Evolutionary conservation across 2,797 vertebrate genomes (phyloP).

Genomic region (Prionace glauca): DNA sequence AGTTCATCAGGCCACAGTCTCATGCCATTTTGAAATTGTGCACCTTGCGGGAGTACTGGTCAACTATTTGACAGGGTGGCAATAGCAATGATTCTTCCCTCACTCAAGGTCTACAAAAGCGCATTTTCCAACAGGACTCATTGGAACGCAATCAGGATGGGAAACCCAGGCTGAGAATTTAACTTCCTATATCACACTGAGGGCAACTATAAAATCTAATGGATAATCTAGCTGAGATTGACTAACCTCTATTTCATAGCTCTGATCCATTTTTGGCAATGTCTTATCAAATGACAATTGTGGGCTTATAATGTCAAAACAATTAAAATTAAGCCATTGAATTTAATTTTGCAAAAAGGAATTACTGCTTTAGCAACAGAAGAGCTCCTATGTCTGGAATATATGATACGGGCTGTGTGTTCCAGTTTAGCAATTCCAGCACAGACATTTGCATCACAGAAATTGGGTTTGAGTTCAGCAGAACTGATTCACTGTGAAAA

Average conservation of each 20-base stretch:
- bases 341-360: not conserved
- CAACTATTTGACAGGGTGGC: not conserved
- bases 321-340: not conserved
- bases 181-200: not conserved
- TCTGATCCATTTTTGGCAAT: not conserved
- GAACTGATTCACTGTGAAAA: not conserved
- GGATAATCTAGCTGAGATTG: not conserved
- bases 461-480: not conserved
- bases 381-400: not conserved
- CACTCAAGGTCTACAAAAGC: not conserved
- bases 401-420: not conserved
- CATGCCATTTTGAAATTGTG: not conserved
- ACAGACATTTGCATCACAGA: not conserved
- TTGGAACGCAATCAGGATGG: not conserved
- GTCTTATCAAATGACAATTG: not conserved
- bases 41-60: not conserved
- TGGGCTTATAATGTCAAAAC: not conserved
- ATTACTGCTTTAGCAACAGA: not conserved
- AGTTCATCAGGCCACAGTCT: not conserved
- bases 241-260: too few relatives aligned
- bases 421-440: not conserved
- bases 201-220: not conserved
- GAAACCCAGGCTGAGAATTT: not conserved
- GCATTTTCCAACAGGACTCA: not conserved
- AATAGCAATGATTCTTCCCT: not conserved